Percentiles rank a stretch among this genome's conserved stretches.
phyloP scores from a whole-genome alignment of 2,113 vertebrate genomes.

The Scomber japonicus region DNA sequence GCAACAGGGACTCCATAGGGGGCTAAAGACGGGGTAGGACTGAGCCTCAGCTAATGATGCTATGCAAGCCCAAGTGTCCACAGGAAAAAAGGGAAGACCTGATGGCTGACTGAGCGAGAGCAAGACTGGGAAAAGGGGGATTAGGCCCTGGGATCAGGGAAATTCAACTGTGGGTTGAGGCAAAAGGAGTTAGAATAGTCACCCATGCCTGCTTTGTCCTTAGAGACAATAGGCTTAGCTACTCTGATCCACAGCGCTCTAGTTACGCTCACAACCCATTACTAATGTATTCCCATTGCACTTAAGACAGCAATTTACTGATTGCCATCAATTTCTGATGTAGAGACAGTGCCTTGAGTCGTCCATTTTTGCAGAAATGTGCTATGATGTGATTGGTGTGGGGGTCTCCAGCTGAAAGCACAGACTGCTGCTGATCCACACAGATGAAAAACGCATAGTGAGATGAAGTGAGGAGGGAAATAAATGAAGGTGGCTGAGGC shows the following conservation, averaged over 20 bases:
- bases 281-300: constrained; percentile 69
- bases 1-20: constrained; percentile 73
- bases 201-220: constrained; percentile 77
- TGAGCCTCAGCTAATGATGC: constrained; percentile 83
- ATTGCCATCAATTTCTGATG: constrained; percentile 77
- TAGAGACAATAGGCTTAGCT: constrained; percentile 80
- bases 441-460: constrained; percentile 63
- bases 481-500: constrained; percentile 72
- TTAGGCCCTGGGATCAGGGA: constrained; percentile 76
- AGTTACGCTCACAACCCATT: constrained; percentile 78
- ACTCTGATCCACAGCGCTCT: constrained; percentile 66
- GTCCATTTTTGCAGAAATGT: constrained; percentile 49
- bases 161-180: constrained; percentile 73
- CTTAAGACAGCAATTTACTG: constrained; percentile 78
- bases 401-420: constrained; percentile 35
- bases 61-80: constrained; percentile 59
- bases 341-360: constrained; percentile 34
- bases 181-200: constrained; percentile 72
- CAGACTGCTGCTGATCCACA: constrained; percentile 52
- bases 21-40: constrained; percentile 62
- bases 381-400: constrained; percentile 45
- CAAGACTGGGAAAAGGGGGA: constrained; percentile 75
- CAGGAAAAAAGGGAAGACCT: constrained; percentile 62
- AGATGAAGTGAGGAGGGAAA: constrained; percentile 56
- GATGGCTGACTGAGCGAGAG: constrained; percentile 69